Evolutionary conservation across 2,113 vertebrate genomes (phyloP).

Genomic region (Camelus bactrianus): DNA sequence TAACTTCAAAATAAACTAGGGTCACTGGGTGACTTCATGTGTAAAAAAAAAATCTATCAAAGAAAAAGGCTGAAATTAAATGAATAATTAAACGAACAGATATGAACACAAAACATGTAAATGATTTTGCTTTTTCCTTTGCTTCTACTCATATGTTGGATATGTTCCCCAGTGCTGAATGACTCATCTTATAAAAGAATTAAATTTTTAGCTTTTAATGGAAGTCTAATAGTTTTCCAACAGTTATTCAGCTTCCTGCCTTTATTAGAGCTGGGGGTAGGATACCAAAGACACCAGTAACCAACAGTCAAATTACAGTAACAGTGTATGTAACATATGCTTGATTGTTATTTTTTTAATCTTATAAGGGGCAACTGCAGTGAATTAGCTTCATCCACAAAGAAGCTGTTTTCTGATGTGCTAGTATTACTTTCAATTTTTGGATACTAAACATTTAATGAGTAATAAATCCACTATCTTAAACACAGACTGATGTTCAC

Average conservation of each 20-base stretch:
- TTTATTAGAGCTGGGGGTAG: not conserved
- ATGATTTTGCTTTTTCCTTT: not conserved
- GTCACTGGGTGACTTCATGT: not conserved
- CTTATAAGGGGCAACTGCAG: not conserved
- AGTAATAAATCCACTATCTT: slow-evolving; percentile 1
- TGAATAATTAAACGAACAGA: not conserved
- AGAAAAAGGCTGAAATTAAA: not conserved
- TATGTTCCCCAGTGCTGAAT: not conserved
- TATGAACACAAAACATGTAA: not conserved
- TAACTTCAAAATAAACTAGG: not conserved
- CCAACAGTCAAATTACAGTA: not conserved
- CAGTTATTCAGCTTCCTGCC: not conserved
- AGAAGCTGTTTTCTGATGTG: not conserved
- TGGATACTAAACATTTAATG: not conserved
- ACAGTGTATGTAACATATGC: not conserved
- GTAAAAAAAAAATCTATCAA: not conserved
- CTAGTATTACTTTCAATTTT: not conserved
- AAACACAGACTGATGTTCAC: slow-evolving; percentile 9
- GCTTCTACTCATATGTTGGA: not conserved
- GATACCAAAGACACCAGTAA: not conserved
- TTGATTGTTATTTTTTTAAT: not conserved
- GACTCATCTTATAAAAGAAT: not conserved
- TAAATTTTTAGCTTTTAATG: not conserved
- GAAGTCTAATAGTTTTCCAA: not conserved
- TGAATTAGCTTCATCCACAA: not conserved